Evolutionary conservation across 1,140 invertebrate species (phyloP), one percentile per base, ranked within the genome.

Genomic region (Triops longicaudatus): DNA sequence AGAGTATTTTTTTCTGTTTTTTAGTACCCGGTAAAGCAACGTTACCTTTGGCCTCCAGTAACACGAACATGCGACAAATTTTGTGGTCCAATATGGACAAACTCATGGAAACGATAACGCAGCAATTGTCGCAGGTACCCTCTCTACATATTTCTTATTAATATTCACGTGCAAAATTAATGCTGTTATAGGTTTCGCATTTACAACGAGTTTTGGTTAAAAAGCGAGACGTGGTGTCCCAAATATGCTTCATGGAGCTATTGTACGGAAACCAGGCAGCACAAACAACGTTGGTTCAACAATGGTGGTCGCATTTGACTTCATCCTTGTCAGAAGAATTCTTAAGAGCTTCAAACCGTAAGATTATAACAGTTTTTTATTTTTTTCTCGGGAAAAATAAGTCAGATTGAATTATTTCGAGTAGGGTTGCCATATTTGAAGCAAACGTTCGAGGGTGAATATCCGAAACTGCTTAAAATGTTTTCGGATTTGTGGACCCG

Each of bases 381-480:
- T n/a, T n/a, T n/a, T n/a, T n/a, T n/a, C n/a, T n/a, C 4, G 75
- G 44, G 22, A 78, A 76, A 28, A 42, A 71, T 72, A 79, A 81
- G 37, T 82, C 82, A 79, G 81, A 81, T 80, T 78, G 73, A 77
- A n/a, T 72, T 72, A 27, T 63, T 17, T 43, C 26, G 27, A 27
- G 0, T 78, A 87, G 86, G 83, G 73, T 90, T 91, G 0, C 86
- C 88, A 72, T 90, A 91, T 80, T 87, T 95, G n/a, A 93, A 91
- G 81, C 92, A 95, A 85, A 90, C 92, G 44, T 86, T 96, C 75
- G 94, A 96, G 86, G 91, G 91, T 73, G 94, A 96, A 84, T 96
- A 91, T 85, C 94, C 94, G 22, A 95, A 93, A 83, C 86, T 96
- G 75, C 85, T 97, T 12, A 89, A 88, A 72, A 83, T 91, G 28